phyloP scores from a whole-genome alignment of 2,888 invertebrate genomes.

The Esperia sulphurella region DNA sequence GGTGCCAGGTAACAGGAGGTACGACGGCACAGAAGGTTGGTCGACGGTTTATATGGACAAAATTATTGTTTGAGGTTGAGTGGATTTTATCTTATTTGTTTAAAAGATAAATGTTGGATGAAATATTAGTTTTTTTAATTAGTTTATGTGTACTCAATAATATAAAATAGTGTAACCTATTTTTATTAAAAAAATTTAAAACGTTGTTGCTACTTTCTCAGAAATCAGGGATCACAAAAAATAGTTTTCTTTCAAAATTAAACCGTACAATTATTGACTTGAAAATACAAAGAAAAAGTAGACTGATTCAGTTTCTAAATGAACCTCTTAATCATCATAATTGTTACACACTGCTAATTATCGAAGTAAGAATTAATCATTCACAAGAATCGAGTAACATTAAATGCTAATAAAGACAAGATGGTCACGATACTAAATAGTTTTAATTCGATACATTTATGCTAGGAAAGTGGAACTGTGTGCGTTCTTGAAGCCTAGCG shows the following conservation, averaged over 20 bases:
- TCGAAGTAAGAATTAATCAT: constrained; percentile 3
- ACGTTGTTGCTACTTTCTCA: too few species aligned
- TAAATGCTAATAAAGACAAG: constrained; percentile 9
- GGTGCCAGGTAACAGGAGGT: constrained; percentile 78
- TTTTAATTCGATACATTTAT: constrained; percentile 22
- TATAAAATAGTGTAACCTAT: too few species aligned
- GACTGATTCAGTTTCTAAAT: constrained; percentile 1
- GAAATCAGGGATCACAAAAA: too few species aligned
- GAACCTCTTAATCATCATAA: neutral
- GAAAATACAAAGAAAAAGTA: neutral
- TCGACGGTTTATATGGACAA: constrained; percentile 16
- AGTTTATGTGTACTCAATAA: too few species aligned
- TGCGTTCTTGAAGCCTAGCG: constrained; percentile 64
- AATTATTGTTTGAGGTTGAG: neutral
- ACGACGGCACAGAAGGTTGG: constrained; percentile 49
- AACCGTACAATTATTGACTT: too few species aligned
- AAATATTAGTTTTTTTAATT: too few species aligned
- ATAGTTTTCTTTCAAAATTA: too few species aligned
- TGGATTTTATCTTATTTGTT: neutral
- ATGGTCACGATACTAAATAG: constrained; percentile 16
- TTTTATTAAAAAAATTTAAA: too few species aligned
- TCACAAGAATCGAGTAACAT: neutral
- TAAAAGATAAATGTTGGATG: too few species aligned
- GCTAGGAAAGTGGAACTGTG: constrained; percentile 47
- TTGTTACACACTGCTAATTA: constrained; percentile 8